Percentiles rank a stretch among this genome's conserved stretches.
Conservation (phyloP, 1,140 invertebrate genomes). For the Phymastichus coffea region DNA sequence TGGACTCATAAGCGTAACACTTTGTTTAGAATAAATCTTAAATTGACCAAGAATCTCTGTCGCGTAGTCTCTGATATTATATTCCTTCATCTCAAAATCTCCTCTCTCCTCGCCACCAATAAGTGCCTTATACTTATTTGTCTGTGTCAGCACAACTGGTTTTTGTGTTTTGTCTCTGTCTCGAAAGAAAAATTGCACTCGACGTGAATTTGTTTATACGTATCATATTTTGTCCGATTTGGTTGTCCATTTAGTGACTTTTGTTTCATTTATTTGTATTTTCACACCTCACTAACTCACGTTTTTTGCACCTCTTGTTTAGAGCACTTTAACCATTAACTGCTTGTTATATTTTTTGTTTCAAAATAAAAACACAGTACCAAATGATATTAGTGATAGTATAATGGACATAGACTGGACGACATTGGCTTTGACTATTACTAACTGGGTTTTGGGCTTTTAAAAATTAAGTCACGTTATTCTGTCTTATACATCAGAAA, state of each 20-base stretch:
- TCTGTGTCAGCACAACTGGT: conserved; percentile 5
- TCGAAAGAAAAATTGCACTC: not conserved
- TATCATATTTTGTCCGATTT: too few species aligned
- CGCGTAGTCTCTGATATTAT: conserved; percentile 25
- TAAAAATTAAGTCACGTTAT: conserved; percentile 10
- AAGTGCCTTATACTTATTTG: conserved; percentile 2
- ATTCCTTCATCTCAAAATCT: not conserved
- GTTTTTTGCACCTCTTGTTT: too few species aligned
- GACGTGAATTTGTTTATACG: too few species aligned
- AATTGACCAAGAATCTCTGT: conserved; percentile 49
- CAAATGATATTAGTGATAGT: conserved; percentile 10
- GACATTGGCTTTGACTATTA: too few species aligned
- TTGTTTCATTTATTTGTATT: too few species aligned
- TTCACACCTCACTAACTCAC: too few species aligned
- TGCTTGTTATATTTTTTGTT: too few species aligned
- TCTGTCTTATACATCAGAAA: conserved; percentile 29
- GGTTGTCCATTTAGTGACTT: too few species aligned
- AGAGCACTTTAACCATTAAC: too few species aligned
- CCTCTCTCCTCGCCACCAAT: not conserved
- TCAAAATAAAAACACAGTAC: conserved; percentile 43
- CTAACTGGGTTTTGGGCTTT: conserved; percentile 14
- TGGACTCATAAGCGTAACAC: conserved; percentile 47
- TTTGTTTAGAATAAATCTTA: conserved; percentile 59
- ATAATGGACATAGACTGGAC: too few species aligned
- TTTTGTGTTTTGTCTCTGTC: conserved; percentile 1